Conservation (phyloP, 2,113 vertebrate species). For the Eurypyga helias region DNA sequence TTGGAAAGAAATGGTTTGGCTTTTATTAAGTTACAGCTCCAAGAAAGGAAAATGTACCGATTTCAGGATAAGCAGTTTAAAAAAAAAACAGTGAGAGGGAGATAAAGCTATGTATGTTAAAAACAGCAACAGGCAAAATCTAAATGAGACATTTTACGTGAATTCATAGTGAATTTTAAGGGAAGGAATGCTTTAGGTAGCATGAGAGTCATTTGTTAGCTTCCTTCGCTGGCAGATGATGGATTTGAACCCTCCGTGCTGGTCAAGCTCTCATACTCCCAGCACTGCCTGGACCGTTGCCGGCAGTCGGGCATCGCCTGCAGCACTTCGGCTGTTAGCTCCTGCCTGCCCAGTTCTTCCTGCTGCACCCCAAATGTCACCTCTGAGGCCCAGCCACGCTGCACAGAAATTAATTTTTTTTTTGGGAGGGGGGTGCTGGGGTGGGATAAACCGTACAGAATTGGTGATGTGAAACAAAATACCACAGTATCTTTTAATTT, state of each 20-base stretch:
- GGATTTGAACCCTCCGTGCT: neutral
- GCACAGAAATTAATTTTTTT: neutral
- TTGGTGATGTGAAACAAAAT: neutral
- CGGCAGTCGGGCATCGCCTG: accelerated
- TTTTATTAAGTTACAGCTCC: slow-evolving; percentile 37
- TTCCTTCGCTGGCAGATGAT: neutral
- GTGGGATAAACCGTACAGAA: neutral
- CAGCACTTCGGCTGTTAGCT: neutral
- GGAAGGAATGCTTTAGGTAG: neutral
- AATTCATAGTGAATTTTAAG: neutral
- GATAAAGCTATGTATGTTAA: neutral
- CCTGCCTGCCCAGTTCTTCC: neutral
- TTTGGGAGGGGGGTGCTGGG: no score
- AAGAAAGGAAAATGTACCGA: neutral
- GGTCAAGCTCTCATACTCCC: neutral
- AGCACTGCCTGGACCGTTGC: neutral
- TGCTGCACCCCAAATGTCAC: neutral
- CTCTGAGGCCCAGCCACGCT: neutral
- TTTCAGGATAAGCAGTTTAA: slow-evolving; percentile 19
- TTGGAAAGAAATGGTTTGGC: slow-evolving; percentile 10
- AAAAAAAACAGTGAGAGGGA: neutral
- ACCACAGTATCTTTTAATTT: neutral
- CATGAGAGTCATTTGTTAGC: neutral
- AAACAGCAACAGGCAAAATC: neutral
- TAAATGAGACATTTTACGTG: neutral